Evolutionary conservation across 2,797 vertebrate species (phyloP), one percentile per base, ranked within the genome.

Genomic region (Cynopterus sphinx): DNA sequence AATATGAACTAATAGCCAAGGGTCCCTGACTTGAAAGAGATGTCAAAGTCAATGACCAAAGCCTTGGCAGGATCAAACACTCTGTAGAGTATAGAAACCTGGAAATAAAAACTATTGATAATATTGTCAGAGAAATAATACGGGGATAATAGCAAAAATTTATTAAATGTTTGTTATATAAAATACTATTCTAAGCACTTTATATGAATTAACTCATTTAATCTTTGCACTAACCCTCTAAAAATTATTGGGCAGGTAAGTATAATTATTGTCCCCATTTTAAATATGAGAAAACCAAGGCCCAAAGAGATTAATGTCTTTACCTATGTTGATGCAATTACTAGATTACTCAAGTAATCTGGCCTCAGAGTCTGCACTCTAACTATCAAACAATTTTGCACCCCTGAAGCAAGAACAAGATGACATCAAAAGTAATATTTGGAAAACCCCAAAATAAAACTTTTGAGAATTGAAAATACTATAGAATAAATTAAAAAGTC

Each of bases 261-360:
- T 67, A 91, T 51, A 74, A 87, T 92, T 82, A 49, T 70, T 87
- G 87, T 31, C 22, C 5, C 39, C 39, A 84, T 79, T 79, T 95
- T 90, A 90, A 87, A 90, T 65, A 68, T 87, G 33, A 92, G 39
- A 39, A 96, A 92, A 79, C 46, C 11, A 24, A 87, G 79, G 13
- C 24, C 82, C 51, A 90, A 87, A 78, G 71, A 95, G 22, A 79
- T 74, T 33, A 39, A 94, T 55, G 46, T 78, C 36, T 11, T 46
- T 46, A 70, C 31, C n/a, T 68, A 84, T 21, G 19, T 74, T 77
- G 61, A 59, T 79, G 43, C 39, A 75, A 63, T 43, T 73, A 88
- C 65, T 70, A 84, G 63, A 6, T 59, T 90, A 63, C 8, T 17
- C 51, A 84, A 87, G 39, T 9, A 68, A 49, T 61, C 24, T 82